phyloP scores from a whole-genome alignment of 2,113 vertebrate species.

The Pitta sordida region DNA sequence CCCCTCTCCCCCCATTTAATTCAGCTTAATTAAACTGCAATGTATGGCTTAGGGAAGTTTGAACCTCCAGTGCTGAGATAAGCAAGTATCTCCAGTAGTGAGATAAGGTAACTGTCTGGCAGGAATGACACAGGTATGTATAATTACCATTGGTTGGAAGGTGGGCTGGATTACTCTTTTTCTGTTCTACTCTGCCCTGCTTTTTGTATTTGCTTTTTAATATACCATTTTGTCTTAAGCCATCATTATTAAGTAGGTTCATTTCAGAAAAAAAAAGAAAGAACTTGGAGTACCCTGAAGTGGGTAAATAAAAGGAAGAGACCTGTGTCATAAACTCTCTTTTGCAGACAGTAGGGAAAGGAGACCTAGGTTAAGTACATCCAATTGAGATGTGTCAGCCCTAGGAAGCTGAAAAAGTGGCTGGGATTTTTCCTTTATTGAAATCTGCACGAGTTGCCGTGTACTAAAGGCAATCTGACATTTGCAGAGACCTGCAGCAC shows the following conservation, averaged over 20 bases:
- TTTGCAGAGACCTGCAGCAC: not conserved
- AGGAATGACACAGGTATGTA: not conserved
- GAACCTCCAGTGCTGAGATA: not conserved
- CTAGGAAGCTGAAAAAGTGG: not conserved
- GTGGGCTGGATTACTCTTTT: not conserved
- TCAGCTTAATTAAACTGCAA: not conserved
- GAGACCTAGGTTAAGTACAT: not conserved
- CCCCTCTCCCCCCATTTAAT: not conserved
- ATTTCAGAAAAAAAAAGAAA: not conserved
- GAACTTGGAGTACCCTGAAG: not conserved
- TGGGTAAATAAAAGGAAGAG: not conserved
- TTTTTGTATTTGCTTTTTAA: not conserved
- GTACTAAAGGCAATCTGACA: conserved; percentile 9
- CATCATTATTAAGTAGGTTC: not conserved
- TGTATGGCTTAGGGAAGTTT: not conserved
- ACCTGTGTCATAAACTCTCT: not conserved
- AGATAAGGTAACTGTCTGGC: not conserved
- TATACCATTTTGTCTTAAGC: not conserved
- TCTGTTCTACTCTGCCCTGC: not conserved
- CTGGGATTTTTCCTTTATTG: not conserved
- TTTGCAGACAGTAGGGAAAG: not conserved
- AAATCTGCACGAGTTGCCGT: not conserved
- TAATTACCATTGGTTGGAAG: not conserved
- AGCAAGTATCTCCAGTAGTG: not conserved
- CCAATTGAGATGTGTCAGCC: not conserved